phyloP scores from a whole-genome alignment of 2,888 invertebrate species.

The Lathronympha strigana region DNA sequence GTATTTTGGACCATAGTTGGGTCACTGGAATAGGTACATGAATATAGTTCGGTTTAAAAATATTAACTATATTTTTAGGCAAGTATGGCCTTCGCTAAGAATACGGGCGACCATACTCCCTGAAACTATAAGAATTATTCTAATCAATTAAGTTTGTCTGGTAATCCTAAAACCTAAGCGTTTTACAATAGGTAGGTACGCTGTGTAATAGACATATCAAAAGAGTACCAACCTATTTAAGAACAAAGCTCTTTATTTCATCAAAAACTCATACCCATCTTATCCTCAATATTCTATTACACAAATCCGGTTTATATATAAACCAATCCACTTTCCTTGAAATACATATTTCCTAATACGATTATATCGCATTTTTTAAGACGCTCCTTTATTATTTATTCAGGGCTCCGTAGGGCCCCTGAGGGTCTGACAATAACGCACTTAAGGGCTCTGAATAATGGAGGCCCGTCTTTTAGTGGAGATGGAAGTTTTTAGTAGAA shows the following conservation, averaged over 20 bases:
- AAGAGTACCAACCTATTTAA: too few relatives aligned
- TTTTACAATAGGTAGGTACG: too few relatives aligned
- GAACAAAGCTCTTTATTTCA: neutral
- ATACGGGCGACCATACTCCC: too few relatives aligned
- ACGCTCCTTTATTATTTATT: conserved; percentile 32
- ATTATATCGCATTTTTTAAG: conserved; percentile 38
- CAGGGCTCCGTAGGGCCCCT: conserved; percentile 17
- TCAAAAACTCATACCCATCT: neutral
- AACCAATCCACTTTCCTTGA: conserved; percentile 27
- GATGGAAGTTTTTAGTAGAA: conserved; percentile 32
- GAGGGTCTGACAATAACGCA: conserved; percentile 35
- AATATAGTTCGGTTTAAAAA: too few relatives aligned
- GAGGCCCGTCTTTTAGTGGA: conserved; percentile 25
- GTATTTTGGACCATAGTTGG: too few relatives aligned
- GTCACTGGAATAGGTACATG: too few relatives aligned
- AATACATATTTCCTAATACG: conserved; percentile 34
- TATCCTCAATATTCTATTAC: conserved; percentile 1
- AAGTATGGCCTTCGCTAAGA: too few relatives aligned
- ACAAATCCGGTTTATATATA: conserved; percentile 22
- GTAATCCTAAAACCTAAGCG: too few relatives aligned
- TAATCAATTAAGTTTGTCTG: too few relatives aligned
- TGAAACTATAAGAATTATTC: too few relatives aligned
- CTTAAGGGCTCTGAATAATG: conserved; percentile 40
- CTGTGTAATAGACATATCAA: too few relatives aligned
- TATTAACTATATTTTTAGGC: too few relatives aligned